Evolutionary conservation across 1,140 invertebrate species (phyloP).

Genomic region (Drosophila trapezifrons): DNA sequence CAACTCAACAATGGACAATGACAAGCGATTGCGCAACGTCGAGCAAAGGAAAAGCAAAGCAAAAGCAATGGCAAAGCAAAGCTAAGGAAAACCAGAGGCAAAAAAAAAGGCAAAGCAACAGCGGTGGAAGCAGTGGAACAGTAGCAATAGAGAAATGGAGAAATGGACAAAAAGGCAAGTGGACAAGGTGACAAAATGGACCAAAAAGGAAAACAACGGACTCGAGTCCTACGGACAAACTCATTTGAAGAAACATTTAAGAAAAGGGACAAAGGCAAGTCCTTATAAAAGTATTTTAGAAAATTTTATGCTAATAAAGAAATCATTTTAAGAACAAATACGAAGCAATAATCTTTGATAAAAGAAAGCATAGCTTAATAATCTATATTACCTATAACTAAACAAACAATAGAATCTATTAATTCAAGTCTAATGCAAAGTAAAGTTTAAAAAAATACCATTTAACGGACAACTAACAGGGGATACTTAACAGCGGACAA

Average conservation of each 20-base stretch:
- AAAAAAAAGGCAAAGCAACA: slow-evolving; percentile 20
- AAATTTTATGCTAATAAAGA: not conserved
- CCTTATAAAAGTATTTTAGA: not conserved
- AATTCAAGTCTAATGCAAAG: not conserved
- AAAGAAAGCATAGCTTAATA: too few relatives aligned
- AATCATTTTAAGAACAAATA: too few relatives aligned
- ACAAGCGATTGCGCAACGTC: slow-evolving; percentile 71
- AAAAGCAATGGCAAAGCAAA: slow-evolving; percentile 7
- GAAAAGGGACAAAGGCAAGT: too few relatives aligned
- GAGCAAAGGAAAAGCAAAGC: slow-evolving; percentile 31
- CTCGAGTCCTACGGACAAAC: not conserved
- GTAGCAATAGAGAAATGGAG: slow-evolving; percentile 8
- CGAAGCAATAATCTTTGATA: too few relatives aligned
- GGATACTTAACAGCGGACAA: too few relatives aligned
- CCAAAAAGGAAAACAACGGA: not conserved
- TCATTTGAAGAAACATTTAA: too few relatives aligned
- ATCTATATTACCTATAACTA: too few relatives aligned
- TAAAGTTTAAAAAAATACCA: not conserved
- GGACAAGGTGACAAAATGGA: not conserved
- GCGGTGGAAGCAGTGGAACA: not conserved
- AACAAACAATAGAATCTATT: not conserved
- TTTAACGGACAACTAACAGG: not conserved
- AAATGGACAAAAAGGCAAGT: not conserved
- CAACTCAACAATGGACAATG: slow-evolving; percentile 55
- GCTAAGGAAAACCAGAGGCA: slow-evolving; percentile 10